Base-by-base conservation (phyloP, 2,797 vertebrate genomes). In the Ataeniobius toweri region DNA sequence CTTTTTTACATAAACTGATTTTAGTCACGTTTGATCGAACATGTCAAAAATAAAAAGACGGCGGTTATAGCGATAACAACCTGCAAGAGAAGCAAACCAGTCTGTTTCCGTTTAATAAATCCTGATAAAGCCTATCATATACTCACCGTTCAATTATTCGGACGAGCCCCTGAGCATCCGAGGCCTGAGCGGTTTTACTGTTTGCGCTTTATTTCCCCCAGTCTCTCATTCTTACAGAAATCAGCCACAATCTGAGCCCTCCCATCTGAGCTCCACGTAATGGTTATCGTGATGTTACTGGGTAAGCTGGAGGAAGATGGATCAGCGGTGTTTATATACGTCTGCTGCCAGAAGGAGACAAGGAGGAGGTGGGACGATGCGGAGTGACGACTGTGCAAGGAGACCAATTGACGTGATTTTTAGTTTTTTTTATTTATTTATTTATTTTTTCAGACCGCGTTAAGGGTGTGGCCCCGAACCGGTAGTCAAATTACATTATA, bases 271-370 rank as follows among this genome's bases (percentile, higher is more conserved):
- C 83, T 83, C 82, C 92, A 87, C 91, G 91, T 91, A 90, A 88
- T 61, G 89, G 80, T 89, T 79, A 55, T 86, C 80, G 24, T 86
- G 90, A 92, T 94, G 94, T 94, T 93, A 94, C 93, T 88, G 91
- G 93, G 93, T 88, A 93, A 75, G 91, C 93, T 92, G 89, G 87
- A 76, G 89, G 88, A 88, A 89, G 92, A 94, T 88, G 90, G 91
- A 90, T 88, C 91, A 70, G 86, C 41, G 77, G 87, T 89, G 91
- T 91, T 94, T 95, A 92, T 94, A 94, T 94, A 93, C 89, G 90
- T 90, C 89, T 84, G 89, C 87, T 85, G 90, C 89, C 84, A 85
- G 84, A 85, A 87, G 90, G 73, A 85, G 90, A 91, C 85, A 71
- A 87, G 87, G 80, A 77, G 89, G 87, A 83, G 94, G 92, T 80